Conservation (phyloP, 1,140 invertebrate genomes). For the Spodoptera litura region DNA sequence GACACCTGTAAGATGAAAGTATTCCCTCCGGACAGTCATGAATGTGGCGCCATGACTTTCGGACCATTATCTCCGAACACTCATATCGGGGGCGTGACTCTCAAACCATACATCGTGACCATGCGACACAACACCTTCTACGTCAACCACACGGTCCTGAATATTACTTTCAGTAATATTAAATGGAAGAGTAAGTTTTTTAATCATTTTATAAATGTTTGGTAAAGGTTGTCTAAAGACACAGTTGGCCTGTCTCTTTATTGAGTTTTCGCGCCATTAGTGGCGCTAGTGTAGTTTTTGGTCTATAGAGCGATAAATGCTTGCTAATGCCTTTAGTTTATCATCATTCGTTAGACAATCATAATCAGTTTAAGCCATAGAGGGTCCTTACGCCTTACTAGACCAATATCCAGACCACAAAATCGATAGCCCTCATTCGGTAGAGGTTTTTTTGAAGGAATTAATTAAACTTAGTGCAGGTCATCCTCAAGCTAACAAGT, state of each 20-base stretch:
- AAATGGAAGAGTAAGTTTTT: constrained; percentile 81
- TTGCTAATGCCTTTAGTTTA: too few relatives aligned
- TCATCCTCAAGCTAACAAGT: too few relatives aligned
- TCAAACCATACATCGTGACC: constrained; percentile 70
- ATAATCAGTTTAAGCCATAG: too few relatives aligned
- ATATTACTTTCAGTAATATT: constrained; percentile 81
- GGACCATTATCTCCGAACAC: constrained; percentile 69
- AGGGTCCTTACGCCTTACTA: too few relatives aligned
- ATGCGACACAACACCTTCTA: constrained; percentile 34
- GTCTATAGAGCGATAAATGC: too few relatives aligned
- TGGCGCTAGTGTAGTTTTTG: too few relatives aligned
- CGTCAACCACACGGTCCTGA: constrained; percentile 73
- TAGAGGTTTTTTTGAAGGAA: too few relatives aligned
- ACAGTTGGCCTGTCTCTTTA: not conserved
- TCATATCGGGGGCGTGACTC: constrained; percentile 73
- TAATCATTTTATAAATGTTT: not conserved
- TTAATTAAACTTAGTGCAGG: too few relatives aligned
- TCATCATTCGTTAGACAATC: too few relatives aligned
- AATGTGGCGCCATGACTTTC: constrained; percentile 73
- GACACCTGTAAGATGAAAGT: constrained; percentile 73
- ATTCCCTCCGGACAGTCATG: constrained; percentile 65
- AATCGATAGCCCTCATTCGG: too few relatives aligned
- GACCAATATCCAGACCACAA: too few relatives aligned
- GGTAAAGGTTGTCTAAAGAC: not conserved
- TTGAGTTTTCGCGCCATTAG: too few relatives aligned